These are phyloP conservation scores for Arvicanthis niloticus DNA, from an alignment of 2,113 vertebrate genomes.

Conservation along the genomic window DNA sequence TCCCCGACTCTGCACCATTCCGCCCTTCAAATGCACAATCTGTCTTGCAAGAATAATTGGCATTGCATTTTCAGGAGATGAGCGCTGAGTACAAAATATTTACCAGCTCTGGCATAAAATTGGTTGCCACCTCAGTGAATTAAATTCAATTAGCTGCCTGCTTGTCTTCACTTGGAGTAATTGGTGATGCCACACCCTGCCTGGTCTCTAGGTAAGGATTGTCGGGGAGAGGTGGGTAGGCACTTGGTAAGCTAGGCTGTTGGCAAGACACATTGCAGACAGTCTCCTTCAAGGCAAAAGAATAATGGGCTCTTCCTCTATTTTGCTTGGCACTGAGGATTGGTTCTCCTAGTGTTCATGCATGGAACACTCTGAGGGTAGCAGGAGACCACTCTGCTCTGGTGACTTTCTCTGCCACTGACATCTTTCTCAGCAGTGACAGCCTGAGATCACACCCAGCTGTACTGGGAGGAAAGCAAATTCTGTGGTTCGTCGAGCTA, in stretches of 20 bases:
- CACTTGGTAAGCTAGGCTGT: neutral
- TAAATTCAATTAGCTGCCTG: slow-evolving; percentile 2
- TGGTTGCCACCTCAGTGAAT: slow-evolving; percentile 18
- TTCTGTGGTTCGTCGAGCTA: slow-evolving; percentile 54
- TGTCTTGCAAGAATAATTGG: neutral
- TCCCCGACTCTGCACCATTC: neutral
- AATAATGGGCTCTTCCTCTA: neutral
- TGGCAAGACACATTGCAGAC: slow-evolving; percentile 40
- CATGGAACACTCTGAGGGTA: neutral
- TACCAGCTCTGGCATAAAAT: slow-evolving; percentile 24
- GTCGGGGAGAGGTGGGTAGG: neutral
- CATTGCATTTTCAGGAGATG: neutral
- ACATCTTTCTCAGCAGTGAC: slow-evolving; percentile 73
- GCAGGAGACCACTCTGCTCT: slow-evolving; percentile 52
- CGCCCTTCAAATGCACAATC: neutral
- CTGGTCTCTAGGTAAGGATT: neutral
- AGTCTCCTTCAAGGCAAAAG: slow-evolving; percentile 52
- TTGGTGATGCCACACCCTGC: accelerated
- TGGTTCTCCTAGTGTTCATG: neutral
- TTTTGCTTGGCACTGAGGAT: slow-evolving; percentile 59
- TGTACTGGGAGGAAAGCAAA: slow-evolving; percentile 24
- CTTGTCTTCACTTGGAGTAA: neutral
- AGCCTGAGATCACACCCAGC: slow-evolving; percentile 40
- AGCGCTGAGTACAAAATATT: slow-evolving; percentile 37
- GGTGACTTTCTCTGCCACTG: slow-evolving; percentile 73